Evolutionary conservation across 2,797 vertebrate genomes (phyloP), one percentile per base, ranked within the genome.

Genomic region (Harpagifer antarcticus): DNA sequence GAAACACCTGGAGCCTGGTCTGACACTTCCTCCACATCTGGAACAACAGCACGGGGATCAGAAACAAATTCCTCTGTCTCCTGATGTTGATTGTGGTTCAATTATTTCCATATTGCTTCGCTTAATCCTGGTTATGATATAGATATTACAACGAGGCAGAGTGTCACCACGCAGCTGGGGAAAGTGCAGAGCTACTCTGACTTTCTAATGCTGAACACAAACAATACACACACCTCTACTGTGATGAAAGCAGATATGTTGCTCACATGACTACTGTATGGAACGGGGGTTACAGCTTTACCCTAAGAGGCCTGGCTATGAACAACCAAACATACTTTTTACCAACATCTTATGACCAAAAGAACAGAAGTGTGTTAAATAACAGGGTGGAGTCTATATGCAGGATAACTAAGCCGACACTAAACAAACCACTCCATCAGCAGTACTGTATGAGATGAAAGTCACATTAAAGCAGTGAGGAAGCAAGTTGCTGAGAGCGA

Each of bases 331-430:
- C 53, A 33, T 47, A 82, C 20, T 27, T 50, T 54, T 68, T 48
- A 65, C 6, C 20, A 42, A 74, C 5, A 57, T 60, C 4, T 78
- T 47, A 42, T 49, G 20, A 77, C 44, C 17, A 59, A 72, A 66
- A 65, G 55, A 72, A 73, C n/a, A 16, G 13, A 74, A 53, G 50
- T 1, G 0, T n/a, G 11, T 75, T 49, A 59, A 54, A 54, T 42
- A 23, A 43, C 37, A 75, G 60, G 59, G 58, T 31, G 16, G 66
- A 13, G 62, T 85, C 62, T 60, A 64, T 50, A 68, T 23, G 12
- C 72, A 49, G 67, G 43, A 72, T 79, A 55, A 75, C 68, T 58
- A 62, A 77, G 68, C 79, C 67, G 43, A 76, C 81, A 76, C 68
- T 58, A 58, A 80, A 81, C 74, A 69, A 61, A 69, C 55, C 31